These are phyloP conservation scores for Papilio machaon DNA, from an alignment of 1,140 invertebrate species.

Conservation along the genomic window DNA sequence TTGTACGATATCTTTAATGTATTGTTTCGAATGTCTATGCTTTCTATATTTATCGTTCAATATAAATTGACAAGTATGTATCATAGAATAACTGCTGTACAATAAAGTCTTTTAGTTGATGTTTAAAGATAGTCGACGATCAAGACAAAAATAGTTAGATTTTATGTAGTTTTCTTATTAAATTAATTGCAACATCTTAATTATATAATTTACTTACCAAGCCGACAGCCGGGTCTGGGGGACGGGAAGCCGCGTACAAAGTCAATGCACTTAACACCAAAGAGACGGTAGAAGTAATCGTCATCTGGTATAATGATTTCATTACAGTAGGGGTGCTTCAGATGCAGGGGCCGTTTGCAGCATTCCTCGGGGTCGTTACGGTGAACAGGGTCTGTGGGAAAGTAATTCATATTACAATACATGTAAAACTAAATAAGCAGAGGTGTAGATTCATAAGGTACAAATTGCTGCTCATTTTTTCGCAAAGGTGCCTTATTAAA, in stretches of 20 bases:
- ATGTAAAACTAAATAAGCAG: neutral
- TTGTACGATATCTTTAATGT: slow-evolving; percentile 8
- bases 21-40: neutral
- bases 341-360: slow-evolving; percentile 88
- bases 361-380: slow-evolving; percentile 95
- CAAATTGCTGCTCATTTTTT: neutral
- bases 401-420: neutral
- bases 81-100: neutral
- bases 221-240: slow-evolving; percentile 90
- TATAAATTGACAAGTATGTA: neutral
- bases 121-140: neutral
- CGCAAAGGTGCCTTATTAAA: neutral
- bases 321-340: slow-evolving; percentile 95
- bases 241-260: slow-evolving; percentile 94
- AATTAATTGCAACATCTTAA: neutral
- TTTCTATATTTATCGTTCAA: neutral
- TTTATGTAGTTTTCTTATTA: slow-evolving; percentile 16
- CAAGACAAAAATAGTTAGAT: neutral
- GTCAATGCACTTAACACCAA: slow-evolving; percentile 92
- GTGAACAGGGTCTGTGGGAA: slow-evolving; percentile 87
- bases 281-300: slow-evolving; percentile 95
- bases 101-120: neutral
- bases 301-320: slow-evolving; percentile 94
- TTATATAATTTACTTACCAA: slow-evolving; percentile 82
- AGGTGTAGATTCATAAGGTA: neutral